Percentiles rank a stretch among this genome's conserved stretches.
Evolutionary conservation across 2,797 vertebrate genomes (phyloP).

Genomic region (Acanthurus lineatus): DNA sequence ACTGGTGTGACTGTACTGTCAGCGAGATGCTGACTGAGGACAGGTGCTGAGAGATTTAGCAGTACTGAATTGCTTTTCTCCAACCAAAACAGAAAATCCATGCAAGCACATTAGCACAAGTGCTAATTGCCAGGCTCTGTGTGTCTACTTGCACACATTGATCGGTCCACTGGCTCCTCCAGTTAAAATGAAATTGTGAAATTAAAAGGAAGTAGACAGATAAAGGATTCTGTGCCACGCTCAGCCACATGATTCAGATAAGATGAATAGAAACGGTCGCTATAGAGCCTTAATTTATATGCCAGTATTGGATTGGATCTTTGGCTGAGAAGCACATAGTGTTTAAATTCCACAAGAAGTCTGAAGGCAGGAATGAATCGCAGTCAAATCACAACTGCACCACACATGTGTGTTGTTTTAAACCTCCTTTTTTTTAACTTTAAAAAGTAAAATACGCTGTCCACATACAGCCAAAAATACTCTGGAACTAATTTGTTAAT

Average conservation of each 20-base stretch:
- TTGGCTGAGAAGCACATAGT: neutral
- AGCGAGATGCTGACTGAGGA: slow-evolving; percentile 66
- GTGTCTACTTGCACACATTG: slow-evolving; percentile 84
- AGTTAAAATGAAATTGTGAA: slow-evolving; percentile 81
- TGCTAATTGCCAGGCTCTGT: slow-evolving; percentile 78
- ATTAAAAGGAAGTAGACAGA: slow-evolving; percentile 74
- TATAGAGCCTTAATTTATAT: neutral
- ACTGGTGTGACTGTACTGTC: slow-evolving; percentile 69
- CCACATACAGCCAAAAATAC: slow-evolving; percentile 21
- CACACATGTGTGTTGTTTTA: slow-evolving; percentile 1
- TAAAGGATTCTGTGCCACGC: slow-evolving; percentile 43
- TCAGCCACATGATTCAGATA: slow-evolving; percentile 28
- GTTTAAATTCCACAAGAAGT: slow-evolving; percentile 16
- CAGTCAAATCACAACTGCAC: slow-evolving; percentile 2
- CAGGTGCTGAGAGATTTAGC: slow-evolving; percentile 66
- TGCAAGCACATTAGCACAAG: slow-evolving; percentile 80
- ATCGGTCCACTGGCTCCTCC: slow-evolving; percentile 73
- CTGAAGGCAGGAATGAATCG: neutral
- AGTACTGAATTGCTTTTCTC: slow-evolving; percentile 77
- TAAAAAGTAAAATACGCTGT: neutral
- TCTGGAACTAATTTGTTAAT: slow-evolving; percentile 3
- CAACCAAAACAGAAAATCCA: slow-evolving; percentile 80
- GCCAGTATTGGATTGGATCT: neutral
- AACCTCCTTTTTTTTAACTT: slow-evolving; percentile 23
- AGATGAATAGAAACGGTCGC: slow-evolving; percentile 8